Base-by-base conservation (phyloP, 2,888 invertebrate genomes). In the Rosalia funebris region DNA sequence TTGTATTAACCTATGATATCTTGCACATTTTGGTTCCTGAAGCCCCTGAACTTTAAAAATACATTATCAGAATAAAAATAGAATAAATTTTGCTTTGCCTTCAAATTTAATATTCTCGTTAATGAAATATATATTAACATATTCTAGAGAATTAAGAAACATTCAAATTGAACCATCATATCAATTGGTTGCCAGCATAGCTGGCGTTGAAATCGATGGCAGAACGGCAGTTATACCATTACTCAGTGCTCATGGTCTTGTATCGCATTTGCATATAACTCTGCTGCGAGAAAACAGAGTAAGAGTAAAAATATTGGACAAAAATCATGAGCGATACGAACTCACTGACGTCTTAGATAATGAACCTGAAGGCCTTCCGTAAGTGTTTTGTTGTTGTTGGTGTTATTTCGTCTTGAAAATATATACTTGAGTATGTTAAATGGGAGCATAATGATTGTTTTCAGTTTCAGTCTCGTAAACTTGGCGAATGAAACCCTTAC, bases 261-360 rank as follows among this genome's bases (percentile, higher is more conserved):
- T 31, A 7, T 14, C 61, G 4, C 19, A 50, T 9, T 36, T 65
- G 12, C 48, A 65, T 47, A 32, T 65, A 34, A 55, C 57, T 1
- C 20, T 66, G 10, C 16, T 61, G 10, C 14, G 2, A 7, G 39
- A 20, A 19, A 9, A 39, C 17, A 54, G 32, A 25, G 47, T 42
- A 11, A 62, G 68, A 36, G 12, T 64, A 4, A 60, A 64, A 34
- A 55, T 68, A 16, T 12, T 46, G 10, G 60, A 64, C 32, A 16
- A 17, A 2, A 11, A 57, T 4, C 46, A 47, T 25, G 31, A 37
- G 12, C 52, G 68, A 47, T 68, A 68, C 34, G 60, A 66, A 31
- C 39, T 68, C 9, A 12, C n/a, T 9, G 66, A 68, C 15, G 66
- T 64, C 10, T 42, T 68, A 9, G 45, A 42, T n/a, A 15, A 39